Evolutionary conservation across 2,797 vertebrate genomes (phyloP).

Genomic region (Varecia variegata): DNA sequence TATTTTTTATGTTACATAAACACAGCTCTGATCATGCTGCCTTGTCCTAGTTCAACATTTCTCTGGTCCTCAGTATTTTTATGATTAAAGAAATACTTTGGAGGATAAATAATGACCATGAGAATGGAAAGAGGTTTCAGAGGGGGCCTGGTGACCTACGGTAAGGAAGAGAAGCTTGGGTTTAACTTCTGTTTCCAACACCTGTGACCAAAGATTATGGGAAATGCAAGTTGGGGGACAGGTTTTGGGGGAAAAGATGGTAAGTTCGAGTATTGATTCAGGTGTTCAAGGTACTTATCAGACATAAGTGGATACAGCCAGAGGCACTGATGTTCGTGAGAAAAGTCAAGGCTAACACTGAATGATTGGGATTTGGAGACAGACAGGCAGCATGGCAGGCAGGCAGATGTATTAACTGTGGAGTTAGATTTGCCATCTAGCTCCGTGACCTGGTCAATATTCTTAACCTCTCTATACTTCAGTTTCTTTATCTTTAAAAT

Average conservation of each 20-base stretch:
- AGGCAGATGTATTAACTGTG: neutral
- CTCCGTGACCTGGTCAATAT: neutral
- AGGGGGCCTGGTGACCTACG: neutral
- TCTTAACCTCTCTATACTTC: neutral
- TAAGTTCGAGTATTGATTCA: neutral
- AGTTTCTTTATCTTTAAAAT: neutral
- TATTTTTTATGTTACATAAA: neutral
- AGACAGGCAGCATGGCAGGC: neutral
- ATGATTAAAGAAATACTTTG: neutral
- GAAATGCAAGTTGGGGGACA: neutral
- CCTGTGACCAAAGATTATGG: neutral
- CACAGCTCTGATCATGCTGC: neutral
- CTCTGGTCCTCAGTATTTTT: neutral
- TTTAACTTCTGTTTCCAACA: neutral
- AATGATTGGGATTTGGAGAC: neutral
- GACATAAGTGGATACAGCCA: neutral
- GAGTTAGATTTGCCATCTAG: neutral
- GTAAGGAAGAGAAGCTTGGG: neutral
- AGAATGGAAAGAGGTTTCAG: neutral
- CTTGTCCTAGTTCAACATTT: neutral
- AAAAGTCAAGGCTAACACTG: neutral
- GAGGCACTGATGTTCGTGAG: neutral
- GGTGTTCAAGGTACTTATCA: neutral
- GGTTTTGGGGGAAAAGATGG: neutral
- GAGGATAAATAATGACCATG: neutral